Evolutionary conservation across 2,888 invertebrate species (phyloP).

Genomic region (Lepidonotus clava): DNA sequence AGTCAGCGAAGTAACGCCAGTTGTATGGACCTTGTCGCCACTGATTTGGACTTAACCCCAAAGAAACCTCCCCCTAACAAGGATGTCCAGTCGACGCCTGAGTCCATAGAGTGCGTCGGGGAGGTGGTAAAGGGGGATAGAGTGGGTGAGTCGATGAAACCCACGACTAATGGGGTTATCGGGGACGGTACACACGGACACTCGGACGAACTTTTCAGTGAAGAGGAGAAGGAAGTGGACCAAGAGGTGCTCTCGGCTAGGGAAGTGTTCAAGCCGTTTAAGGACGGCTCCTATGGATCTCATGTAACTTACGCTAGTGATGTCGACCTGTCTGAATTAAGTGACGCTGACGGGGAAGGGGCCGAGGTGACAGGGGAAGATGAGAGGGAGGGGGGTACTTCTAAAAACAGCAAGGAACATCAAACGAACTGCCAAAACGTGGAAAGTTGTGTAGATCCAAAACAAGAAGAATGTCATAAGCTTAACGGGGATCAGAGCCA

Average conservation of each 20-base stretch:
- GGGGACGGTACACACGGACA: background rate
- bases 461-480: background rate
- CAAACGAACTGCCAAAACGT: conserved; percentile 19
- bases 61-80: background rate
- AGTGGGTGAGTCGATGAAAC: background rate
- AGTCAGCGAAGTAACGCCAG: conserved; percentile 21
- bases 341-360: background rate
- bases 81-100: background rate
- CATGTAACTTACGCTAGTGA: conserved; percentile 49
- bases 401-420: background rate
- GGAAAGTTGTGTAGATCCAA: background rate
- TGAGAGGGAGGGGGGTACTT: background rate
- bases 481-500: background rate
- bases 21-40: conserved; percentile 15
- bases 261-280: conserved; percentile 19
- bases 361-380: background rate
- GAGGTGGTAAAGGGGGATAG: background rate
- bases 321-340: background rate
- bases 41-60: conserved; percentile 14
- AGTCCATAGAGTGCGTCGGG: background rate
- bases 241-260: background rate
- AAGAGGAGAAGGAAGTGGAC: conserved; percentile 4
- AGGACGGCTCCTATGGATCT: conserved; percentile 38
- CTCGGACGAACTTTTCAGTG: conserved; percentile 24
- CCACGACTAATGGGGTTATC: background rate